A percentile compares a stretch with the other conserved stretches of the same genome.
Conservation (phyloP, 2,797 vertebrate genomes). For the Lepus oiostolus region DNA sequence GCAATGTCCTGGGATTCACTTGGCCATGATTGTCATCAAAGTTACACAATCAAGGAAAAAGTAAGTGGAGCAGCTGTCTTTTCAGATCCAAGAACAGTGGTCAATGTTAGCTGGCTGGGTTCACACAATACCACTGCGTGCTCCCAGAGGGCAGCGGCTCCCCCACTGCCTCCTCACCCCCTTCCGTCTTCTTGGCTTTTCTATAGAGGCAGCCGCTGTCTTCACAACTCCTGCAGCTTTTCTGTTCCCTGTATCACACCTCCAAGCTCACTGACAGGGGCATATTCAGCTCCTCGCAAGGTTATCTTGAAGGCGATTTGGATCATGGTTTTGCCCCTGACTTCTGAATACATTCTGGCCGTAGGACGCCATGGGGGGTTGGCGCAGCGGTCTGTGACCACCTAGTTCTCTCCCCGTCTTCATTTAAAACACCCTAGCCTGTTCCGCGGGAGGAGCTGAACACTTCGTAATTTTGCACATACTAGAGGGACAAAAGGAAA, state of each 20-base stretch:
- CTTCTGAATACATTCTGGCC: slow-evolving; percentile 61
- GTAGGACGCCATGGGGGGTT: not conserved
- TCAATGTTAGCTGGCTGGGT: slow-evolving; percentile 54
- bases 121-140: slow-evolving; percentile 71
- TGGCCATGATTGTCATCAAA: slow-evolving; percentile 53
- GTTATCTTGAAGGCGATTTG: slow-evolving; percentile 71
- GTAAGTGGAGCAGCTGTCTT: slow-evolving; percentile 40
- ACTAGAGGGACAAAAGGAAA: not conserved
- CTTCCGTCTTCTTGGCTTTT: slow-evolving; percentile 54
- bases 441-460: not conserved
- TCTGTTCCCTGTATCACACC: slow-evolving; percentile 65
- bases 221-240: slow-evolving; percentile 62
- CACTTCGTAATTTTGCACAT: not conserved
- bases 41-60: slow-evolving; percentile 64
- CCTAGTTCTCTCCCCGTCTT: not conserved
- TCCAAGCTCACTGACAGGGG: not conserved
- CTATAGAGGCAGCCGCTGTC: slow-evolving; percentile 61
- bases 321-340: slow-evolving; percentile 70
- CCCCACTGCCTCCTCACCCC: not conserved
- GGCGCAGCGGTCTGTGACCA: not conserved
- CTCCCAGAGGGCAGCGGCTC: slow-evolving; percentile 43
- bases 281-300: slow-evolving; percentile 64
- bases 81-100: slow-evolving; percentile 11
- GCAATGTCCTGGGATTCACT: slow-evolving; percentile 63
- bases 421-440: not conserved